Conservation (phyloP, 2,113 vertebrate species). For the Pitta sordida region DNA sequence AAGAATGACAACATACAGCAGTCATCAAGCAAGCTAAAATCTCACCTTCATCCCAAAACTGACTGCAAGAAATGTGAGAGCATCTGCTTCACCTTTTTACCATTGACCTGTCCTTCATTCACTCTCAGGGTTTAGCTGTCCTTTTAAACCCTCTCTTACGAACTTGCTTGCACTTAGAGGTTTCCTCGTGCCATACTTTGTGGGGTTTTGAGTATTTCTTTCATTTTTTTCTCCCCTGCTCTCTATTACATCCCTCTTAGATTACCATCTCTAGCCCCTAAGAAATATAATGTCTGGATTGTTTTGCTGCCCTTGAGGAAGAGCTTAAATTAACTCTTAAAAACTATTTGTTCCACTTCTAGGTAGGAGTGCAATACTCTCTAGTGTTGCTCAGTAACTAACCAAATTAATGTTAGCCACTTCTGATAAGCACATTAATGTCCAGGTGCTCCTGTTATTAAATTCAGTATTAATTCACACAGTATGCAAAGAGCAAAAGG, state of each 20-base stretch:
- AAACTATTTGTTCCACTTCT: neutral
- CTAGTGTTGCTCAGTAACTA: neutral
- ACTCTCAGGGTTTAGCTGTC: neutral
- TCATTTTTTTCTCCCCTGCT: fast-evolving
- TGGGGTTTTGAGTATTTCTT: neutral
- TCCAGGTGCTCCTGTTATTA: neutral
- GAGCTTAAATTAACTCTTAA: neutral
- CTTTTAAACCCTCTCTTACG: neutral
- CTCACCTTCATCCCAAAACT: neutral
- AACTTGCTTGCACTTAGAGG: neutral
- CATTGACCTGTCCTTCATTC: neutral
- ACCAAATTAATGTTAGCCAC: neutral
- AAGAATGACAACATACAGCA: fast-evolving
- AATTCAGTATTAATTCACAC: neutral
- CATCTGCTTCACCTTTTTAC: neutral
- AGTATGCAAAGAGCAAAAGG: neutral
- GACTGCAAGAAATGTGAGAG: neutral
- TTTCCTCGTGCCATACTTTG: neutral
- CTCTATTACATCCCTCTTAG: neutral
- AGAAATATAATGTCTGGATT: neutral
- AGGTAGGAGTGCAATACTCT: neutral
- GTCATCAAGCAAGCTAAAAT: neutral
- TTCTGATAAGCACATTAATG: neutral
- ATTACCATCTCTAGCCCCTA: neutral
- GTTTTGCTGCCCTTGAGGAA: neutral